A percentile compares a stretch with the other conserved stretches of the same genome.
phyloP scores from a whole-genome alignment of 2,113 vertebrate genomes.

The Oenanthe melanoleuca region DNA sequence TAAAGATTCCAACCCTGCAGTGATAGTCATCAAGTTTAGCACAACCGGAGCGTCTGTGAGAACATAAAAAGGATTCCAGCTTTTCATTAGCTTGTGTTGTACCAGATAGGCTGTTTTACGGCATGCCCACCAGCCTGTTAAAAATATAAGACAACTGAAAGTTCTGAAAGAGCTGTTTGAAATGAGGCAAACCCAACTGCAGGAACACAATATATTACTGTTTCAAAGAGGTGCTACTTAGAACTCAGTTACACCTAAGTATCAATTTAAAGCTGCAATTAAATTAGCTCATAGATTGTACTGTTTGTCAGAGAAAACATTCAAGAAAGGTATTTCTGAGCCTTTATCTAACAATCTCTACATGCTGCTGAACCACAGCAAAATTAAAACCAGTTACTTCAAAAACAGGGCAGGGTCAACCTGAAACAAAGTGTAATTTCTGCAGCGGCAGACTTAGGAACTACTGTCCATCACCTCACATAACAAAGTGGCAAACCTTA shows the following conservation, averaged over 20 bases:
- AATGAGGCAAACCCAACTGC: background rate
- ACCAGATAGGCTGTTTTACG: slow-evolving; percentile 64
- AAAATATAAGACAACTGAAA: slow-evolving; percentile 44
- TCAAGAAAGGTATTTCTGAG: background rate
- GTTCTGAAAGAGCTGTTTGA: background rate
- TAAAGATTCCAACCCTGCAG: slow-evolving; percentile 73
- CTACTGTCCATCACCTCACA: background rate
- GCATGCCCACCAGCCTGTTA: slow-evolving; percentile 52
- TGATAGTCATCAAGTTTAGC: slow-evolving; percentile 72
- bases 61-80: slow-evolving; percentile 75
- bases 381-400: background rate
- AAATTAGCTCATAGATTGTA: background rate
- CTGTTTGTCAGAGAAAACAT: background rate
- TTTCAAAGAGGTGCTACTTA: background rate
- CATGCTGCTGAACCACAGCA: background rate
- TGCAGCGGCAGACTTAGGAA: background rate
- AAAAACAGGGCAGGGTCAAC: background rate
- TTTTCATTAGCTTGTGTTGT: slow-evolving; percentile 60
- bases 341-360: background rate
- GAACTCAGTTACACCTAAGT: background rate
- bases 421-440: background rate
- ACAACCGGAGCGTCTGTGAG: slow-evolving; percentile 61
- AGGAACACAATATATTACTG: background rate
- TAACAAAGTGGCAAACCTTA: background rate
- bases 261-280: background rate